Evolutionary conservation across 2,888 invertebrate species (phyloP).

Genomic region (Hypomecis atomaria): DNA sequence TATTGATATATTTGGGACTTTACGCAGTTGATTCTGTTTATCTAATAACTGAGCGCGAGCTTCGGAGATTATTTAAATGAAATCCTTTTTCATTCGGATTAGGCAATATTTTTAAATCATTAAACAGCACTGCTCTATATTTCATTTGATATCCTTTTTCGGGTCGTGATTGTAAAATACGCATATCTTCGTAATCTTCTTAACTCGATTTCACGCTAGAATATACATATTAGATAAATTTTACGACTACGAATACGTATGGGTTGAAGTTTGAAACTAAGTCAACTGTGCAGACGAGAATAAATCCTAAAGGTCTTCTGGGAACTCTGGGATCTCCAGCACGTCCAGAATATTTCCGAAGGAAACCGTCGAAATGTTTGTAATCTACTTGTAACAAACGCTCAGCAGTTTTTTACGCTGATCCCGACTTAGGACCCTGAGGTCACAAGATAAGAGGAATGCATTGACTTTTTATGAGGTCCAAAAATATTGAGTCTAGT

Average conservation of each 20-base stretch:
- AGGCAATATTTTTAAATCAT: not conserved
- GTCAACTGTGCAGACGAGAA: constrained; percentile 13
- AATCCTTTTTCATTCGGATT: not conserved
- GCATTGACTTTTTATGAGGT: not conserved
- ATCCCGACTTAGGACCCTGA: constrained; percentile 28
- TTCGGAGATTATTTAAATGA: constrained; percentile 18
- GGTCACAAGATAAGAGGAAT: constrained; percentile 29
- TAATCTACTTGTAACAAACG: constrained; percentile 27
- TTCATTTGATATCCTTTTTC: not conserved
- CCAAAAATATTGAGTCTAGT: constrained; percentile 3
- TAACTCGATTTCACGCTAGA: not conserved
- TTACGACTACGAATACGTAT: not conserved
- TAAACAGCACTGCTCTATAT: not conserved
- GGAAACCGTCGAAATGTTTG: constrained; percentile 21
- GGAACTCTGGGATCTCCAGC: constrained; percentile 6
- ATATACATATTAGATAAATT: not conserved
- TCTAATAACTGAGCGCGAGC: constrained; percentile 12
- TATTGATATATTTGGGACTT: constrained; percentile 17
- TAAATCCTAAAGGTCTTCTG: constrained; percentile 11
- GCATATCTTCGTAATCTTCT: not conserved
- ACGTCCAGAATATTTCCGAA: constrained; percentile 5
- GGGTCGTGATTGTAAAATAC: not conserved
- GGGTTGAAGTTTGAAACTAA: constrained; percentile 9
- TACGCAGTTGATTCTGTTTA: constrained; percentile 14
- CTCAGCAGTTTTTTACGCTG: constrained; percentile 20